Conservation (phyloP, 2,797 vertebrate genomes). For the Anguilla anguilla region DNA sequence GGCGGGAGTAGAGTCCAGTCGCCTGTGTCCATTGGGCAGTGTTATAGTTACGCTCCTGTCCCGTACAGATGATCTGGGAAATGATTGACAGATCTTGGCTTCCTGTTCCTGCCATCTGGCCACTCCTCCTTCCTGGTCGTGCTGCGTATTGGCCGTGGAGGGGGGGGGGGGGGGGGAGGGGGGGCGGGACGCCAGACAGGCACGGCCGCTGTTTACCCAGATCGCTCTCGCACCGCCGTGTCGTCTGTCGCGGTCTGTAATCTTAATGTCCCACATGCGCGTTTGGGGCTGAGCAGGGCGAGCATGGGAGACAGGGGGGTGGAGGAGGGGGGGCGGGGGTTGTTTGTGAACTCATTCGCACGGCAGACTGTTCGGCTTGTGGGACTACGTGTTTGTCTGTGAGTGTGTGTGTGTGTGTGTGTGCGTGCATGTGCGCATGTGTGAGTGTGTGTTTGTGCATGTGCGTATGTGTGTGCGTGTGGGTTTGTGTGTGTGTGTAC, state of each 20-base stretch:
- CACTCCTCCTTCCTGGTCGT: neutral
- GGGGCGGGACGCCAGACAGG: neutral
- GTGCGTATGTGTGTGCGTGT: too few species aligned
- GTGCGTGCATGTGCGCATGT: too few species aligned
- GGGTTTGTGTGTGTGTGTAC: too few species aligned
- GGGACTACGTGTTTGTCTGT: too few species aligned
- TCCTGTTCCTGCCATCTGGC: constrained; percentile 2
- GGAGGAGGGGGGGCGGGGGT: neutral
- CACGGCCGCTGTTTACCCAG: neutral
- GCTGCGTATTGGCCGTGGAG: neutral
- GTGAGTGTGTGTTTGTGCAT: too few species aligned
- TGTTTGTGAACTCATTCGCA: constrained; percentile 30
- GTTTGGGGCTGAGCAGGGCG: neutral
- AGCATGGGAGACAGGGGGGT: too few species aligned
- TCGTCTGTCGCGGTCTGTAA: neutral
- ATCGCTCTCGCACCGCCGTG: neutral
- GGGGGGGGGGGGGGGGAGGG: neutral
- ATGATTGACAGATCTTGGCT: neutral
- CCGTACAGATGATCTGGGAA: neutral
- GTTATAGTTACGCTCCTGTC: neutral
- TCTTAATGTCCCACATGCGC: neutral
- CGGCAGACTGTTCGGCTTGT: too few species aligned
- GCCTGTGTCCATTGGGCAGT: neutral
- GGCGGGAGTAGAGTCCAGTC: neutral
- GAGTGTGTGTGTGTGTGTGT: too few species aligned